Evolutionary conservation across 2,113 vertebrate species (phyloP), one percentile per base, ranked within the genome.

Genomic region (Paramisgurnus dabryanus): DNA sequence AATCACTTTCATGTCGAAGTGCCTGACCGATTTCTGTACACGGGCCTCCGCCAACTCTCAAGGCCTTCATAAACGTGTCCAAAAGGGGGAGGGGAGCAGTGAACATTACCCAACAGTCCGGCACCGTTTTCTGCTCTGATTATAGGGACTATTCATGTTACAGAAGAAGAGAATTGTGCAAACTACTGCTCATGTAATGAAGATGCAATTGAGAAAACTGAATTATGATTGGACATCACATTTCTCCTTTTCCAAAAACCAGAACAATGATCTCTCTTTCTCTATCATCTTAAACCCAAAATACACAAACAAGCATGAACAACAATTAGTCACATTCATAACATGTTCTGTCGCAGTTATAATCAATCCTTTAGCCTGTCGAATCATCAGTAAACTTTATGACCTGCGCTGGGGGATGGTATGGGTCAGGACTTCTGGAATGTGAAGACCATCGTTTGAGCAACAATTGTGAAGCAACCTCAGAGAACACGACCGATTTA

Each of bases 1-100:
- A 87, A 88, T 83, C 78, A 87, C 76, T 84, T 82, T 74, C 83
- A 78, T 84, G 73, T 73, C 76, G 68, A 85, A 85, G 85, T 82
- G 80, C 72, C 77, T 79, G 78, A 80, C 81, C 84, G 57, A 69
- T 82, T 80, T 85, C 80, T 70, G 78, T 67, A 82, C 76, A 50
- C 45, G 39, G 39, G 34, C 63, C 72, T 78, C 9, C 68, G 27
- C 78, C 63, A 80, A 78, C n/a, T 72, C 61, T 22, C 49, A 39
- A 72, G 63, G 58, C 47, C 76, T 53, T 69, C 58, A 64, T 18
- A 80, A 76, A 68, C 27, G 27, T 17, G 6, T 43, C 55, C 64
- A 74, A 45, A 57, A 75, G 53, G 65, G 11, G 74, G 55, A 34
- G 58, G 47, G 69, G 22, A 76, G 60, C 45, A 77, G 68, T 57